Conservation (phyloP, 2,113 vertebrate species). For the Saguinus midas region DNA sequence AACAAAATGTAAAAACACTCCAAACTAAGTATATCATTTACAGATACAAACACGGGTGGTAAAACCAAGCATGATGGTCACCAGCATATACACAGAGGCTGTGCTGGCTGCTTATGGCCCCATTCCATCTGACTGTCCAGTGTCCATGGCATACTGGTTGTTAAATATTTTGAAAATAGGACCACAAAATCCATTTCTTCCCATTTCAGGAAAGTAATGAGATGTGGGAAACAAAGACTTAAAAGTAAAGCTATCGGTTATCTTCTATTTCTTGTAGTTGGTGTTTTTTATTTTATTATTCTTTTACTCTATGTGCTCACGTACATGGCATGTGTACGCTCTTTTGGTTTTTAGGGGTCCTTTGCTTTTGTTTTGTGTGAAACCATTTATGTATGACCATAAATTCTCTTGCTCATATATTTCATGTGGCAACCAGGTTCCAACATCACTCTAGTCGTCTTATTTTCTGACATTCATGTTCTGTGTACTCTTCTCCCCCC, state of each 20-base stretch:
- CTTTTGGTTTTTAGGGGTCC: neutral
- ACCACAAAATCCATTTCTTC: neutral
- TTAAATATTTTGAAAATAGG: neutral
- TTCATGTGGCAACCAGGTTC: neutral
- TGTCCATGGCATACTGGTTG: neutral
- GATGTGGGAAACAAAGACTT: neutral
- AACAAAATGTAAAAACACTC: neutral
- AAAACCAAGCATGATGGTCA: neutral
- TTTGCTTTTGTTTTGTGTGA: neutral
- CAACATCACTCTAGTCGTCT: fast-evolving
- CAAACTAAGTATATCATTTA: neutral
- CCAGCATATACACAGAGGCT: neutral
- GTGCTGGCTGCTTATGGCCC: neutral
- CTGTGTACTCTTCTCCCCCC: no score
- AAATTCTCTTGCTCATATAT: neutral
- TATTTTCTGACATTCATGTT: neutral
- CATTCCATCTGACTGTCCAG: neutral
- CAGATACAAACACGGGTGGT: neutral
- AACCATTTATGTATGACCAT: neutral
- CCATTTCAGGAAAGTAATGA: neutral
- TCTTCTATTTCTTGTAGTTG: neutral
- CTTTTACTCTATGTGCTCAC: neutral
- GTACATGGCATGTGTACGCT: neutral
- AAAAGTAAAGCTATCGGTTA: neutral
- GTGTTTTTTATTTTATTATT: neutral